Evolutionary conservation across 2,797 vertebrate species (phyloP).

Genomic region (Cossypha caffra): DNA sequence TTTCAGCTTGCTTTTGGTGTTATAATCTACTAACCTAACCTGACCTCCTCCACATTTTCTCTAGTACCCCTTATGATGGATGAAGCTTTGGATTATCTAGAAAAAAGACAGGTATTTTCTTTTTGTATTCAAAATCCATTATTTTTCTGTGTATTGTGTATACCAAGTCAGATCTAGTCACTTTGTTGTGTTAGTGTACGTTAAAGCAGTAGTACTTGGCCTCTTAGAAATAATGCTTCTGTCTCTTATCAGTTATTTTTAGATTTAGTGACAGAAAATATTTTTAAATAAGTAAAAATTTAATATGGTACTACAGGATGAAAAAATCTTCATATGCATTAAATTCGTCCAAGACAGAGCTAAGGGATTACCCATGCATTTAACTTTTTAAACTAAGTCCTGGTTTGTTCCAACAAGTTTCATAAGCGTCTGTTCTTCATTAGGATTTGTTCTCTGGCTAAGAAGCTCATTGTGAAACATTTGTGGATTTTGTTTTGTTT

Average conservation of each 20-base stretch:
- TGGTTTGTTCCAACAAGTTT: background rate
- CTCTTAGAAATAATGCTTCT: background rate
- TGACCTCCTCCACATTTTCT: background rate
- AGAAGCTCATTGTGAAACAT: background rate
- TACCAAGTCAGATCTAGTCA: background rate
- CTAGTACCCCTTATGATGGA: slow-evolving; percentile 97
- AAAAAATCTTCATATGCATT: background rate
- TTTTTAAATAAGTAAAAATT: slow-evolving; percentile 4
- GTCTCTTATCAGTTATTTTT: background rate
- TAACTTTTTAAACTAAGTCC: background rate
- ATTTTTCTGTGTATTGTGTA: background rate
- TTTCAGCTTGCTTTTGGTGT: background rate
- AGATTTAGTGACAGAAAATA: background rate
- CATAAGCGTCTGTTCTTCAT: background rate
- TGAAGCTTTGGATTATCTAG: slow-evolving; percentile 91
- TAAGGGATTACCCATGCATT: background rate
- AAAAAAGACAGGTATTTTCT: slow-evolving; percentile 87
- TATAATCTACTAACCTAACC: background rate
- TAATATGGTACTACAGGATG: background rate
- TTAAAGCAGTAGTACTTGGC: background rate
- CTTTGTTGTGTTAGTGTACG: background rate
- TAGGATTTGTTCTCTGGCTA: background rate
- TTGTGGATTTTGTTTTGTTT: background rate
- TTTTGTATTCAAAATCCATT: background rate
- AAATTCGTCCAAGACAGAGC: background rate